Percentiles rank a stretch among this genome's conserved stretches.
Evolutionary conservation across 2,888 invertebrate genomes (phyloP).

Genomic region (Dioctria linearis): DNA sequence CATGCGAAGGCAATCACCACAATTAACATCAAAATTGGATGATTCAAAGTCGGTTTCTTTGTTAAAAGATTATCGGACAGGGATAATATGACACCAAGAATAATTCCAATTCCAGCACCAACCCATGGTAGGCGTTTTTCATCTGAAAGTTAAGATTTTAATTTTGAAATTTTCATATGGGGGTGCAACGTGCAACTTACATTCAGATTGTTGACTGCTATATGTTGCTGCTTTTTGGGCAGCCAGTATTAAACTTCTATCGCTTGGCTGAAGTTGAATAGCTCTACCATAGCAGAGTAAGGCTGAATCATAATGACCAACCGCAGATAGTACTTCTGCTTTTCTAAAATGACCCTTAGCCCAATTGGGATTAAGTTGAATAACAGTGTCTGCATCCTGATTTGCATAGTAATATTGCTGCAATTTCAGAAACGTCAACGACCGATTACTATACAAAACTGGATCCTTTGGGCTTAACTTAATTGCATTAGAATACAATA

Average conservation of each 20-base stretch:
- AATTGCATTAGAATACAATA: constrained; percentile 86
- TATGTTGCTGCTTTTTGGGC: constrained; percentile 75
- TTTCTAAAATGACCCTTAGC: constrained; percentile 84
- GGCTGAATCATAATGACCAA: constrained; percentile 78
- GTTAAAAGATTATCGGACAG: constrained; percentile 80
- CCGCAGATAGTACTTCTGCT: constrained; percentile 81
- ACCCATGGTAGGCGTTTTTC: constrained; percentile 83
- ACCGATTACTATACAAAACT: constrained; percentile 84
- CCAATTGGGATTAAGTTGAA: constrained; percentile 83
- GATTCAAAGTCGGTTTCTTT: constrained; percentile 76
- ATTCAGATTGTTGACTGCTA: constrained; percentile 76
- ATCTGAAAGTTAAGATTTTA: constrained; percentile 71
- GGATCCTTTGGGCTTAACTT: constrained; percentile 79
- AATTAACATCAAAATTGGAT: constrained; percentile 81
- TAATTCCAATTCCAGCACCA: constrained; percentile 81
- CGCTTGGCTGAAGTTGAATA: constrained; percentile 78
- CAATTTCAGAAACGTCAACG: constrained; percentile 83
- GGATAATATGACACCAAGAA: constrained; percentile 78
- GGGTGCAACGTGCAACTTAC: constrained; percentile 66
- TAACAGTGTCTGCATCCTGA: constrained; percentile 84
- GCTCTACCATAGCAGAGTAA: constrained; percentile 80
- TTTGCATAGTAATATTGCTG: constrained; percentile 84
- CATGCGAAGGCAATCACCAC: constrained; percentile 79
- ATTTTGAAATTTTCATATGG: neutral
- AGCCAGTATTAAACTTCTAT: constrained; percentile 76